phyloP scores from a whole-genome alignment of 2,113 vertebrate genomes.

The Rhizomys pruinosus region DNA sequence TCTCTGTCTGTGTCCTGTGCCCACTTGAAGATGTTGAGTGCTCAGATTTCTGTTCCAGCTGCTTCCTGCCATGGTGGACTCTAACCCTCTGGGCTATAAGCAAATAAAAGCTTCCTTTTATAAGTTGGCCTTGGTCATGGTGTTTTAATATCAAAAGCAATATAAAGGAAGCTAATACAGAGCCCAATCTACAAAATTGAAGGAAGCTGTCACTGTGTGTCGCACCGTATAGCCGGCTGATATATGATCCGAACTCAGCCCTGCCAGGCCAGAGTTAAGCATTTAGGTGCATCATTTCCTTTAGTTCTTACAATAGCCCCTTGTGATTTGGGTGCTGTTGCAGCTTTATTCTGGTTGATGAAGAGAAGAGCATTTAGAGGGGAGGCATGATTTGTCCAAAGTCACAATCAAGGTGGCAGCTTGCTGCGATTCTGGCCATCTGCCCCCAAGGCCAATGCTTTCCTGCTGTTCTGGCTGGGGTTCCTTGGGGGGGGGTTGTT shows the following conservation, averaged over 20 bases:
- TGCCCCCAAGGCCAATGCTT: fast-evolving
- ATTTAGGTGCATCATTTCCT: background rate
- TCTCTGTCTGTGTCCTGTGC: too few species aligned
- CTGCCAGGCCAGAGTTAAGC: background rate
- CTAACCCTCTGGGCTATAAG: too few species aligned
- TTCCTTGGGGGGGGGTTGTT: background rate
- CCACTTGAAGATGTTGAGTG: too few species aligned
- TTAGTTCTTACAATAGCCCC: background rate
- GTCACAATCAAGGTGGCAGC: background rate
- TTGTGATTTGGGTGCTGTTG: fast-evolving
- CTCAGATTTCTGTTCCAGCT: too few species aligned
- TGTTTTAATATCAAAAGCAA: too few species aligned
- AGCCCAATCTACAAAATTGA: background rate
- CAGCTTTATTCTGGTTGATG: background rate
- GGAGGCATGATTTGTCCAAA: background rate
- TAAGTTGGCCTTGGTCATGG: too few species aligned
- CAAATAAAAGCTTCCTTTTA: too few species aligned
- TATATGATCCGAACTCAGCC: background rate
- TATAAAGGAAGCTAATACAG: too few species aligned
- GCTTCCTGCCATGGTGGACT: too few species aligned
- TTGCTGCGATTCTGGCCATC: too few species aligned
- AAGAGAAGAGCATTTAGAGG: background rate
- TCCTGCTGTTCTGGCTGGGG: background rate
- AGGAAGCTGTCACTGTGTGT: background rate
- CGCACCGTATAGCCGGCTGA: too few species aligned